phyloP scores from a whole-genome alignment of 1,140 invertebrate species.

The Scaptomyza hsui region DNA sequence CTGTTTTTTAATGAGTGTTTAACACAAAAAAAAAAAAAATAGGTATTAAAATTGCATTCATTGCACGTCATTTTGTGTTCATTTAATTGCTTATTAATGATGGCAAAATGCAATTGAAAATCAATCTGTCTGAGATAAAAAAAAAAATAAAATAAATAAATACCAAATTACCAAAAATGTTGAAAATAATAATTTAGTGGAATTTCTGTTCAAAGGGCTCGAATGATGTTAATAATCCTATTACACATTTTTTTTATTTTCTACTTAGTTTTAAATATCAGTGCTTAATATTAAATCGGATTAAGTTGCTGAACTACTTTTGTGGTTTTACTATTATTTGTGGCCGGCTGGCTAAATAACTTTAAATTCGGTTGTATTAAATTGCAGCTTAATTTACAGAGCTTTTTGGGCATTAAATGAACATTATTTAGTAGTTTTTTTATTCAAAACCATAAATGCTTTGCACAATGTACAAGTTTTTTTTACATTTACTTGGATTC shows the following conservation, averaged over 20 bases:
- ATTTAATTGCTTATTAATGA: constrained; percentile 29
- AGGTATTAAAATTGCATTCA: constrained; percentile 21
- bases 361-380: too few relatives aligned
- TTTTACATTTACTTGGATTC: not conserved
- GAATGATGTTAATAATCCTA: not conserved
- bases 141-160: not conserved
- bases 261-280: not conserved
- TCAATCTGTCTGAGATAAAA: constrained; percentile 12
- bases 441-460: constrained; percentile 1
- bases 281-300: not conserved
- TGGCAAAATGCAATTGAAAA: constrained; percentile 12
- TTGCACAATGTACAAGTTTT: constrained; percentile 35
- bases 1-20: not conserved
- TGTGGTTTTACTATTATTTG: not conserved
- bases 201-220: not conserved
- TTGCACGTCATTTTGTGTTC: constrained; percentile 13
- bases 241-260: not conserved
- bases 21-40: too few relatives aligned
- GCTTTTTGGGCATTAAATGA: not conserved
- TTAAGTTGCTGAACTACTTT: not conserved
- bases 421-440: not conserved
- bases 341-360: not conserved
- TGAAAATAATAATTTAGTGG: not conserved
- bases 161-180: not conserved
- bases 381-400: not conserved